Percentiles rank a stretch among this genome's conserved stretches.
These are phyloP conservation scores for Arion vulgaris DNA, from an alignment of 1,140 invertebrate species.

Conservation along the genomic window DNA sequence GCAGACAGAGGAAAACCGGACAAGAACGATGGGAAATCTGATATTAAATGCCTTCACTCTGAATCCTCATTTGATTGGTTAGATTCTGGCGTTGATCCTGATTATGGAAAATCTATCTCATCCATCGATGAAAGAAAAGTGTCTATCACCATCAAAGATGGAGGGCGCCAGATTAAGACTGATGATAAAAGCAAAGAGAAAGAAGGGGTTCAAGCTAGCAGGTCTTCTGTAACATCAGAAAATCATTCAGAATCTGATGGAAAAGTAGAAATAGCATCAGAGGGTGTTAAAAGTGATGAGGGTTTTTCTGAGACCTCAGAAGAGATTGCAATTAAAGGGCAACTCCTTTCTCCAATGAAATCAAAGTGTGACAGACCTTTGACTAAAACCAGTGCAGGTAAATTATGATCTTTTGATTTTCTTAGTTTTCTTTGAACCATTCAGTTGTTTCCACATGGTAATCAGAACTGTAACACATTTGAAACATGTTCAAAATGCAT, in stretches of 20 bases:
- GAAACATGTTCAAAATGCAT: too few species aligned
- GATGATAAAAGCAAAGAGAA: background rate
- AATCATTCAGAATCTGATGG: slow-evolving; percentile 18
- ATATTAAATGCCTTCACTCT: background rate
- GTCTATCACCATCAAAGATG: background rate
- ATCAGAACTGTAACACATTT: too few species aligned
- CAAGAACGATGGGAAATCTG: background rate
- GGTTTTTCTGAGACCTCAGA: slow-evolving; percentile 47
- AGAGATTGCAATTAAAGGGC: slow-evolving; percentile 26
- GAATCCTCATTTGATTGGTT: slow-evolving; percentile 8
- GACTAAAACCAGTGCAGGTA: background rate
- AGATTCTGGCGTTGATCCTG: slow-evolving; percentile 26
- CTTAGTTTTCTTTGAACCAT: too few species aligned
- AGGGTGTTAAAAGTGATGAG: slow-evolving; percentile 45
- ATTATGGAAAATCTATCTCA: slow-evolving; percentile 3
- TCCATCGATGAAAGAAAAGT: slow-evolving; percentile 17
- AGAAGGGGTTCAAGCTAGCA: background rate
- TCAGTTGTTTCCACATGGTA: too few species aligned
- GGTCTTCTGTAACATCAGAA: slow-evolving; percentile 5
- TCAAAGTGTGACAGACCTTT: background rate
- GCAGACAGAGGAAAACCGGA: background rate
- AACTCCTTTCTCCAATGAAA: slow-evolving; percentile 10
- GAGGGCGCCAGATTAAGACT: background rate
- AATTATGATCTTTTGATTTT: too few species aligned
- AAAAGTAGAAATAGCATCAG: slow-evolving; percentile 26